These are phyloP conservation scores for Mormyrops attenuatus DNA, from an alignment of 2,797 vertebrate species.

Conservation along the genomic window DNA sequence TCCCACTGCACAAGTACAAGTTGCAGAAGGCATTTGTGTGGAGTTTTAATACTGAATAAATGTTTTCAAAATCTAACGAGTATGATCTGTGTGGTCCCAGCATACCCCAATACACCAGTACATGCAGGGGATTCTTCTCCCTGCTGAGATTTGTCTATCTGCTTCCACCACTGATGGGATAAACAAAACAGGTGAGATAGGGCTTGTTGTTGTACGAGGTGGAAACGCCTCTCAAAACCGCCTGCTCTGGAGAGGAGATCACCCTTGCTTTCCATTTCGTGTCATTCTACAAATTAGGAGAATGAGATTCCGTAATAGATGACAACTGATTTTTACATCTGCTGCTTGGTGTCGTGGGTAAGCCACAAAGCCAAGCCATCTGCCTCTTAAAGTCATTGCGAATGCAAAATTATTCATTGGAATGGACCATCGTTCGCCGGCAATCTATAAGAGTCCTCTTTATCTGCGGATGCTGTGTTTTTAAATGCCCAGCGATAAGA, in stretches of 20 bases:
- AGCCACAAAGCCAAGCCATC: constrained; percentile 23
- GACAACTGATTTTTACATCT: constrained; percentile 29
- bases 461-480: background rate
- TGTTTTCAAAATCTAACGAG: background rate
- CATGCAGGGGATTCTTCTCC: background rate
- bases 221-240: background rate
- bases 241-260: background rate
- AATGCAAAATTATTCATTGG: constrained; percentile 43
- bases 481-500: background rate
- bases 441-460: background rate
- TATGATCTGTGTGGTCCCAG: background rate
- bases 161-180: background rate
- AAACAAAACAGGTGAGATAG: background rate
- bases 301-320: constrained; percentile 29
- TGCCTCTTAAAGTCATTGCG: constrained; percentile 33
- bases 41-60: background rate
- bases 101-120: background rate
- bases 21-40: background rate
- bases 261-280: constrained; percentile 29
- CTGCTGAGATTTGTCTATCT: background rate
- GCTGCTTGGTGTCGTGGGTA: constrained; percentile 35
- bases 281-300: constrained; percentile 35
- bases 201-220: background rate
- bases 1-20: background rate
- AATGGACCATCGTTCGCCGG: constrained; percentile 20